Base-by-base conservation (phyloP, 1,140 invertebrate genomes). In the Druon quercuslanigerum region DNA sequence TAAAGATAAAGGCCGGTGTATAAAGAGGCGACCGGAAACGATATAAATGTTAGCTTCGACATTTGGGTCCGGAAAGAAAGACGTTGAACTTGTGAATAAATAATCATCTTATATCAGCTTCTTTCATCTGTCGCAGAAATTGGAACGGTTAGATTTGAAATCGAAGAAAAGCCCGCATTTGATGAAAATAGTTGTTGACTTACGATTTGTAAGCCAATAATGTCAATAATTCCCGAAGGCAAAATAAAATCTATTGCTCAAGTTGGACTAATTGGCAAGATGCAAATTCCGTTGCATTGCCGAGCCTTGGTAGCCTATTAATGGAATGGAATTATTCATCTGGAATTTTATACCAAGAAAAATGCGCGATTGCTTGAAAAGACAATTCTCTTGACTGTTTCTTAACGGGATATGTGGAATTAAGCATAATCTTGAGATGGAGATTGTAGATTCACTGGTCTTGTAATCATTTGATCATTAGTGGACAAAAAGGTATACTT, bases 1-100 rank as follows among this genome's bases (percentile, higher is more conserved):
- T 57, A 74, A 81, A 89, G 88, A 88, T 89, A 90, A 89, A 86
- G 85, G 82, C 73, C 75, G 79, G 60, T 82, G 77, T 77, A 79
- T 72, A 60, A 73, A 86, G 82, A 83, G 73, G 72, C 82, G 79
- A 82, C 84, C 84, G 82, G 84, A 87, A 89, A 81, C 60, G 80
- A 82, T 72, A 73, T 40, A 46, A 72, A 75, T 73, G 71, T 66
- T 73, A 77, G 78, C 72, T 50, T 74, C 70, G 71, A 66, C 25
- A 66, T 66, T 66, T 66, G 60, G 60, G 40, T 56, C 17, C 54
- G 17, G 17, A 20, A 56, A 56, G 54, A 56, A 56, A 46, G 17
- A 19, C 40, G 60, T 40, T 33, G 25, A 66, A 13, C 25, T 40
- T 14, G 13, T 40, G 60, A 66, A 66, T 66, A 46, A 66, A 66